Base-by-base conservation (phyloP, 2,888 invertebrate genomes). In the Scrobipalpa costella region DNA sequence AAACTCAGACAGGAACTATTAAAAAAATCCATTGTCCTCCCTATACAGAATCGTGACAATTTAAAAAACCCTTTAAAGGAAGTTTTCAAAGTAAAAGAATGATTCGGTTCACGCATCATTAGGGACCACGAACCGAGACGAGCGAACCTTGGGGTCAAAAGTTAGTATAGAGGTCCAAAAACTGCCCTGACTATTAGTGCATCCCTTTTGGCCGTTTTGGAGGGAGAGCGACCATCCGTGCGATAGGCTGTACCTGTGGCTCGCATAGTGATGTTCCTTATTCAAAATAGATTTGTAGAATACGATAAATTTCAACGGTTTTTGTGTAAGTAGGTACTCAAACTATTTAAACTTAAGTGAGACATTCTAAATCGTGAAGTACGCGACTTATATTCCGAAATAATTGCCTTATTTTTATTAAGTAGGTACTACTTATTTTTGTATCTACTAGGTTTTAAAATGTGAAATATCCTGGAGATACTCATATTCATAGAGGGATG, bases 221-320 rank as follows among this genome's bases (percentile, higher is more conserved):
- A 72, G 90, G 90, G 90, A 81, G 86, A 78, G 75, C 89, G 84
- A 72, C 88, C 87, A 88, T 86, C 87, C 90, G 84, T 89, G 80
- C 82, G 73, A 80, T 78, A 81, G 73, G 73, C 49, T 34, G 49
- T 60, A 60, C 81, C 60, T 60, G 60, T 49, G 17, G 13, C 5
- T 19, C 3, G 11, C 9, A 3, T 58, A 59, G 59, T 44, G 59
- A 44, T 44, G 59, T 59, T 13, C 27, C 5, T 9, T 58, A 9
- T 19, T 19, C n/a, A n/a, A 47, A 21, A 40, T 13, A 9, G 38
- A 9, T 49, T 21, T 13, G 9, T 1, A 27, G 27, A 21, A 52
- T 50, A 15, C 50, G 50, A 50, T 21, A 47, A 7, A 47, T 2
- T 47, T 47, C 27, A 27, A 27, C 27, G 27, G 27, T 27, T 27